Conservation (phyloP, 2,113 vertebrate genomes). For the Alces alces region DNA sequence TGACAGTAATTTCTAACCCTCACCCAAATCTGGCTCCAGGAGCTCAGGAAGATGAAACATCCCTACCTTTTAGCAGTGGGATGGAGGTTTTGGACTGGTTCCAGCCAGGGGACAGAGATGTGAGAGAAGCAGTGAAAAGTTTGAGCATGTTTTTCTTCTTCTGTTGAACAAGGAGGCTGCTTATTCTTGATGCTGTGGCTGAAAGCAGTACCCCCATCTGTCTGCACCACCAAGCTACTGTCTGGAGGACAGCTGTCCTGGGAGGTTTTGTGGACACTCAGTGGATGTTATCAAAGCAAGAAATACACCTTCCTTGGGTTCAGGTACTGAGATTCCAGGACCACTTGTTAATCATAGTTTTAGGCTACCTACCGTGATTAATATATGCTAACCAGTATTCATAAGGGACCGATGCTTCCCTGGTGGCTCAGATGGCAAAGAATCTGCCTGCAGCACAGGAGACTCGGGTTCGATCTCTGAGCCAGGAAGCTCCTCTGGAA, state of each 20-base stretch:
- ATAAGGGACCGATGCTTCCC: background rate
- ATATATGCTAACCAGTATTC: background rate
- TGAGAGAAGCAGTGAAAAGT: background rate
- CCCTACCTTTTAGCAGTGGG: background rate
- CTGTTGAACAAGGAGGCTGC: background rate
- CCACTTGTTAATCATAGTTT: background rate
- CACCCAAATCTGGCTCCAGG: background rate
- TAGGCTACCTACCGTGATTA: background rate
- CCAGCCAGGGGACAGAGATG: background rate
- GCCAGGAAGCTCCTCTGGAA: background rate
- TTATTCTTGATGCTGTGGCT: background rate
- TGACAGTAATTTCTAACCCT: background rate
- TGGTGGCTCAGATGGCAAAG: background rate
- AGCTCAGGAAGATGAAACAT: background rate
- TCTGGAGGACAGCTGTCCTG: background rate
- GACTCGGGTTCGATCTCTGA: background rate
- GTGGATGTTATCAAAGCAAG: background rate
- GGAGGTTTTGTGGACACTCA: background rate
- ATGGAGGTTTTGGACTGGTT: background rate
- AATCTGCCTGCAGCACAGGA: background rate
- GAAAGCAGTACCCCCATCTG: background rate
- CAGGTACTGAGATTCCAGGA: background rate
- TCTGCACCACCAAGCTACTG: background rate
- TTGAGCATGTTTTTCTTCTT: rapidly evolving
- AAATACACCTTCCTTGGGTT: background rate